Conservation (phyloP, 2,888 invertebrate genomes). For the Tipula unca region DNA sequence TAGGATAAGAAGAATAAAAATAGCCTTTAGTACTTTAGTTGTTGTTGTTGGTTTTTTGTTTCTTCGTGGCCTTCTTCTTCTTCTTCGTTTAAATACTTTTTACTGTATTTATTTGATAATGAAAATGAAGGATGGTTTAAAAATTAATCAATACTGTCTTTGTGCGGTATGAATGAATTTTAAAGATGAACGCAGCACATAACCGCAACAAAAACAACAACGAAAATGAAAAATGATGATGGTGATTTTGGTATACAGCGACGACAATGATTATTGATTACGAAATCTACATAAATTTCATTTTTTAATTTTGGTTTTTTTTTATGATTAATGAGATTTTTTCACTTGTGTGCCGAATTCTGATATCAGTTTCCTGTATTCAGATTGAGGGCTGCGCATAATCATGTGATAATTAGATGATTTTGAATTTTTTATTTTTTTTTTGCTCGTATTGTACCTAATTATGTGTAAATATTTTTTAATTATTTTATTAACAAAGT, state of each 20-base stretch:
- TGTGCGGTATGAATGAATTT: constrained; percentile 8
- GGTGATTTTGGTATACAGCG: not conserved
- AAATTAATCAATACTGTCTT: not conserved
- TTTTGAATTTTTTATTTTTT: too few species aligned
- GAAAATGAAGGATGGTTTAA: not conserved
- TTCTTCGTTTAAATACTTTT: not conserved
- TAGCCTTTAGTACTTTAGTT: not conserved
- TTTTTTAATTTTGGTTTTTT: not conserved
- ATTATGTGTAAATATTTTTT: too few species aligned
- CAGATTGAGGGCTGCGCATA: not conserved
- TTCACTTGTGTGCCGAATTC: not conserved
- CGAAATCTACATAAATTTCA: not conserved
- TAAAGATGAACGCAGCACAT: not conserved
- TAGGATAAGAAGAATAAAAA: not conserved
- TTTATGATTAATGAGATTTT: not conserved
- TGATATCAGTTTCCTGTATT: not conserved
- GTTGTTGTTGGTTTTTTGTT: not conserved
- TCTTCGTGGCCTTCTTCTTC: not conserved
- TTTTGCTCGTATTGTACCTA: too few species aligned
- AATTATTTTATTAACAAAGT: too few species aligned
- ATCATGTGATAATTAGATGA: not conserved
- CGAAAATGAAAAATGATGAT: not conserved
- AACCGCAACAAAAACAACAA: not conserved
- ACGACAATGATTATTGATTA: not conserved
- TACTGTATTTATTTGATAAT: not conserved